A percentile compares a stretch with the other conserved stretches of the same genome.
Conservation (phyloP, 1,140 invertebrate genomes). For the Caenorhabditis elegans region WBcel235 BX284604.4:7217501-7218000, state of each 20-base stretch:
- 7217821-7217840: background rate
- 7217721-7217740: background rate
- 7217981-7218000: conserved; percentile 26
- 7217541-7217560: background rate
- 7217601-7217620: conserved; percentile 6
- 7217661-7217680: background rate
- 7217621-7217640: conserved; percentile 24
- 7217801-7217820: background rate
- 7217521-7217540: no score
- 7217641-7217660: conserved; percentile 26
- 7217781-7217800: conserved; percentile 28
- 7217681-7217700: background rate
- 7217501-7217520: background rate
- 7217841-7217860: background rate
- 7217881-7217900: background rate
- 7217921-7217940: no score
- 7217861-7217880: background rate
- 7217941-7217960: background rate
- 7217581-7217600: conserved; percentile 19
- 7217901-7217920: background rate
- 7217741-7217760: background rate
- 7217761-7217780: background rate
- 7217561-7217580: conserved; percentile 10
- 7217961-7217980: conserved; percentile 13
- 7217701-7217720: background rate